Percentiles rank a stretch among this genome's conserved stretches.
Evolutionary conservation across 2,113 vertebrate species (phyloP).

Genomic region (Tamias sibiricus): DNA sequence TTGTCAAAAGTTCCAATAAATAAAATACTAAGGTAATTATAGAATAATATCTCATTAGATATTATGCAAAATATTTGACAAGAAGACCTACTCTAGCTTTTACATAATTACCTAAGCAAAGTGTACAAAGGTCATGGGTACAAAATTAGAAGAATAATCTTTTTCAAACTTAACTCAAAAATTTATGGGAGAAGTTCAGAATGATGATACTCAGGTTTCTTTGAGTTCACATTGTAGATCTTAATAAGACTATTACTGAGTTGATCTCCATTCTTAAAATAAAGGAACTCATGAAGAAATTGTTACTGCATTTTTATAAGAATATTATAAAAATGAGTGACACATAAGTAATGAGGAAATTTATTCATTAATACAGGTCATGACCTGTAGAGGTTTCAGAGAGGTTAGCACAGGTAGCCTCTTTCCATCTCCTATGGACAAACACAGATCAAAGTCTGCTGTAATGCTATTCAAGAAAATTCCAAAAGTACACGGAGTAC

Average conservation of each 20-base stretch:
- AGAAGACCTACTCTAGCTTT: slow-evolving; percentile 59
- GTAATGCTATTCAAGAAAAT: background rate
- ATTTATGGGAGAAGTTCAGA: slow-evolving; percentile 56
- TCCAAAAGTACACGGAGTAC: background rate
- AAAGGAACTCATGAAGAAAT: background rate
- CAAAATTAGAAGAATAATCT: slow-evolving; percentile 22
- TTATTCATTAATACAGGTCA: slow-evolving; percentile 38
- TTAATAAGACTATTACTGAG: slow-evolving; percentile 57
- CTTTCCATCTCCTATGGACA: background rate
- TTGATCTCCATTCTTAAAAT: slow-evolving; percentile 33
- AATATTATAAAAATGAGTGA: slow-evolving; percentile 53
- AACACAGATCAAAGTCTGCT: background rate
- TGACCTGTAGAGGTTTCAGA: background rate
- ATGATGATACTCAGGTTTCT: slow-evolving; percentile 41
- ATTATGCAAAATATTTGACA: slow-evolving; percentile 73
- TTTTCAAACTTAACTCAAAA: slow-evolving; percentile 72
- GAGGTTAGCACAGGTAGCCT: background rate
- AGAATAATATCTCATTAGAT: slow-evolving; percentile 48
- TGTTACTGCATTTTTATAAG: slow-evolving; percentile 55
- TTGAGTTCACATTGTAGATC: slow-evolving; percentile 68
- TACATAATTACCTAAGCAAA: slow-evolving; percentile 46
- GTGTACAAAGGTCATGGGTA: slow-evolving; percentile 57
- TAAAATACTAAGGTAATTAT: slow-evolving; percentile 66
- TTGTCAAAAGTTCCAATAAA: slow-evolving; percentile 60
- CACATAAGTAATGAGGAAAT: background rate